Conservation (phyloP, 2,888 invertebrate species). For the Conomelus anceps region DNA sequence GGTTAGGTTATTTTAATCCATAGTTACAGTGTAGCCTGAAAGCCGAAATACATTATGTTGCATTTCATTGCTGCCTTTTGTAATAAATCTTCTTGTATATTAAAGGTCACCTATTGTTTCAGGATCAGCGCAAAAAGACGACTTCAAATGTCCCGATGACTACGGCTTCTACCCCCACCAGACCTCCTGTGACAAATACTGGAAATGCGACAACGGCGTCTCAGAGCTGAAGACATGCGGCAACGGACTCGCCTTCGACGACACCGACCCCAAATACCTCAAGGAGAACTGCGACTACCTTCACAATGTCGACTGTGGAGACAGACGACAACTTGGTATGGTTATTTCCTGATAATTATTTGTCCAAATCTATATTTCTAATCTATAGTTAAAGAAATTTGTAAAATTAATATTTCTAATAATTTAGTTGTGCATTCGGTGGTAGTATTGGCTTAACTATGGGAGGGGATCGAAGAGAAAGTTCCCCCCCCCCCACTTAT, state of each 20-base stretch:
- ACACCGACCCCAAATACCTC: conserved; percentile 78
- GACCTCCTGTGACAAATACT: conserved; percentile 86
- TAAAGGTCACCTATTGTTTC: conserved; percentile 40
- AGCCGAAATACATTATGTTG: neutral
- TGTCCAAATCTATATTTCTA: no score
- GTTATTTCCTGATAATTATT: conserved; percentile 19
- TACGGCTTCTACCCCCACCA: conserved; percentile 91
- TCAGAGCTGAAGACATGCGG: conserved; percentile 89
- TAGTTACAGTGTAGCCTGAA: neutral
- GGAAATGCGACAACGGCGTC: conserved; percentile 86
- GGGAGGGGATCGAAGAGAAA: no score
- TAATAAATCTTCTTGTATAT: neutral
- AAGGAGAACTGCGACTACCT: conserved; percentile 94
- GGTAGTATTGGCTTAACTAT: no score
- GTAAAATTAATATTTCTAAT: no score
- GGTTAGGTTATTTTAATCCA: no score
- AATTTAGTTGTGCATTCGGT: no score
- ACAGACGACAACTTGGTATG: conserved; percentile 76
- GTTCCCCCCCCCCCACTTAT: no score
- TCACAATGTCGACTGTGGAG: conserved; percentile 90
- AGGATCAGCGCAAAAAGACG: conserved; percentile 66
- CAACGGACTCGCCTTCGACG: conserved; percentile 87
- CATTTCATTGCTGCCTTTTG: neutral
- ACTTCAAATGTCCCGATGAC: conserved; percentile 89
- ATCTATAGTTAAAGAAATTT: no score